Evolutionary conservation across 2,797 vertebrate genomes (phyloP).

Genomic region (Notamacropus eugenii): DNA sequence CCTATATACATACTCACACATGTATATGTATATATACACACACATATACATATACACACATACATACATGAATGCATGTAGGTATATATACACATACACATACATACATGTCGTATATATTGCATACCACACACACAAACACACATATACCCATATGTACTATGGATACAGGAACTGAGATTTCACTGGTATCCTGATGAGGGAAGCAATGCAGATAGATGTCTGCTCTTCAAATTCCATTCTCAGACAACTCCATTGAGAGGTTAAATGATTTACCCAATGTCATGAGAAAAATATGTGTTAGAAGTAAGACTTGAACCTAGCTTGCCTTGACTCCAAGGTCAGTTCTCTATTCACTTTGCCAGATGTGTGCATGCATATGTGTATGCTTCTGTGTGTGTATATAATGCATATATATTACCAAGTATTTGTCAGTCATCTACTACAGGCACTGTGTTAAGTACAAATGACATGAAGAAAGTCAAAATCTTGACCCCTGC

Average conservation of each 20-base stretch:
- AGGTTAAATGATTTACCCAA: background rate
- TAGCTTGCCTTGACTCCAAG: background rate
- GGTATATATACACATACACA: background rate
- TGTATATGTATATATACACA: no score
- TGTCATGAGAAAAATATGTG: background rate
- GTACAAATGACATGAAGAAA: background rate
- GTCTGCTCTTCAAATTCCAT: background rate
- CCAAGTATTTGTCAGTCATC: background rate
- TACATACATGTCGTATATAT: no score
- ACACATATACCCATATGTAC: background rate
- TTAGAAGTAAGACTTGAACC: background rate
- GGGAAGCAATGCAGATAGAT: background rate
- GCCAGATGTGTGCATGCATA: no score
- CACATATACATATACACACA: no score
- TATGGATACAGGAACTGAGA: background rate
- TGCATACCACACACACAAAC: background rate
- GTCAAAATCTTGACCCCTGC: background rate
- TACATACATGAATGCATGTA: no score
- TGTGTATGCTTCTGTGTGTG: background rate
- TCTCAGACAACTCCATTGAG: background rate
- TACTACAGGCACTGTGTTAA: background rate
- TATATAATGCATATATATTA: background rate
- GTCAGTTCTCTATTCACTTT: background rate
- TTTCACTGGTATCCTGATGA: background rate
- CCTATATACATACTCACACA: no score